phyloP scores from a whole-genome alignment of 2,797 vertebrate genomes.

The Sebastes minor region DNA sequence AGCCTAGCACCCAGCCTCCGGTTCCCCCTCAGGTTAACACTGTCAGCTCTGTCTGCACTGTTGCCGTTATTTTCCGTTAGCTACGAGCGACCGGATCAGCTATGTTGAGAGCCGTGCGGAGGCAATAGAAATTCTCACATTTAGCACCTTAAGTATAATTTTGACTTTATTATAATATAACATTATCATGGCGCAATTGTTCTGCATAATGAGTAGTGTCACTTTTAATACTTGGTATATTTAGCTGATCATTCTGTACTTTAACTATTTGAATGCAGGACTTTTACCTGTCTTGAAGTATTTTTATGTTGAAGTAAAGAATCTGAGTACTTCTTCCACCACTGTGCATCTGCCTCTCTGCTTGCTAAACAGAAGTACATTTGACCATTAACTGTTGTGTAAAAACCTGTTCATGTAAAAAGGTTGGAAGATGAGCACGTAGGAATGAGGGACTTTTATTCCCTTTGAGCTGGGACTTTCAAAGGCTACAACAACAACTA shows the following conservation, averaged over 20 bases:
- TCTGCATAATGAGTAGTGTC: background rate
- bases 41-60: rapidly evolving
- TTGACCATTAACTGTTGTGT: background rate
- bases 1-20: rapidly evolving
- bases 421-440: background rate
- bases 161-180: background rate
- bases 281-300: background rate
- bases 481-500: background rate
- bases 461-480: background rate
- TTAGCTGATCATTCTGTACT: background rate
- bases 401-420: background rate
- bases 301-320: background rate
- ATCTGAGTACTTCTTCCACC: background rate
- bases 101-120: too few species aligned
- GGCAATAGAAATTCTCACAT: too few species aligned
- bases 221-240: background rate
- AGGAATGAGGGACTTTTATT: background rate
- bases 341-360: background rate
- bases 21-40: too few species aligned
- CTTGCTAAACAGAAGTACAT: background rate
- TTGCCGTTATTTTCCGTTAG: too few species aligned
- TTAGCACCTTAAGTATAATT: background rate
- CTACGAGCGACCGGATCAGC: rapidly evolving
- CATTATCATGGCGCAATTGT: background rate
- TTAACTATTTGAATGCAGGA: background rate